Evolutionary conservation across 1,140 invertebrate genomes (phyloP).

Genomic region (Druon quercuslanigerum): DNA sequence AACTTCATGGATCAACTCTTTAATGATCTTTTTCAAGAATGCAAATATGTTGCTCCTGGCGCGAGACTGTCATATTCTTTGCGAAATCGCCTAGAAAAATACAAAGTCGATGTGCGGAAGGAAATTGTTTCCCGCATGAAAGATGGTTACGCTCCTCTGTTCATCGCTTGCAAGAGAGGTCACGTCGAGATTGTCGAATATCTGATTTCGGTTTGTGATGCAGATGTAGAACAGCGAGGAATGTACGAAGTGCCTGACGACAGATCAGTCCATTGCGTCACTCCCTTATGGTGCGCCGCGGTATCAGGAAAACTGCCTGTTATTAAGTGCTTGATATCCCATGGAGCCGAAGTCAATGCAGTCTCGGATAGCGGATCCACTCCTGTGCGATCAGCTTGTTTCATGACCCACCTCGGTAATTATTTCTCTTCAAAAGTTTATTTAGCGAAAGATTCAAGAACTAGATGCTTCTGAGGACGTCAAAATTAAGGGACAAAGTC

Average conservation of each 20-base stretch:
- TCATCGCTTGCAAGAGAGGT: slow-evolving; percentile 89
- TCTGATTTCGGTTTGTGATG: slow-evolving; percentile 86
- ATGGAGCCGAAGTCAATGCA: slow-evolving; percentile 89
- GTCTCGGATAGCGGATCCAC: slow-evolving; percentile 93
- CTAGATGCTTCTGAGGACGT: too few species aligned
- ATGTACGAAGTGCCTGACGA: slow-evolving; percentile 84
- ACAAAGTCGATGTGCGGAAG: slow-evolving; percentile 76
- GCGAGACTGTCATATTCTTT: slow-evolving; percentile 81
- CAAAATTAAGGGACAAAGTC: too few species aligned
- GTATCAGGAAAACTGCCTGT: slow-evolving; percentile 89
- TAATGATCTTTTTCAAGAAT: slow-evolving; percentile 82
- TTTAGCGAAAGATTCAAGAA: background rate
- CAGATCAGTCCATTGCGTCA: slow-evolving; percentile 86
- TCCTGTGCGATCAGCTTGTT: slow-evolving; percentile 92
- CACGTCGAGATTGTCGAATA: slow-evolving; percentile 93
- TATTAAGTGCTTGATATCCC: slow-evolving; percentile 85
- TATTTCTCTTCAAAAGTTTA: background rate
- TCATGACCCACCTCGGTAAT: slow-evolving; percentile 90
- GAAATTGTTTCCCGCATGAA: slow-evolving; percentile 81
- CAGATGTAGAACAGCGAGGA: slow-evolving; percentile 90
- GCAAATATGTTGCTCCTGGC: slow-evolving; percentile 81
- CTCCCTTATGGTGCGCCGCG: slow-evolving; percentile 94
- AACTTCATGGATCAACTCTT: slow-evolving; percentile 79
- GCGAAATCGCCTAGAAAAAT: slow-evolving; percentile 80
- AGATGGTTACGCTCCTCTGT: slow-evolving; percentile 90